Conservation (phyloP, 2,113 vertebrate genomes). For the Nesoenas mayeri region DNA sequence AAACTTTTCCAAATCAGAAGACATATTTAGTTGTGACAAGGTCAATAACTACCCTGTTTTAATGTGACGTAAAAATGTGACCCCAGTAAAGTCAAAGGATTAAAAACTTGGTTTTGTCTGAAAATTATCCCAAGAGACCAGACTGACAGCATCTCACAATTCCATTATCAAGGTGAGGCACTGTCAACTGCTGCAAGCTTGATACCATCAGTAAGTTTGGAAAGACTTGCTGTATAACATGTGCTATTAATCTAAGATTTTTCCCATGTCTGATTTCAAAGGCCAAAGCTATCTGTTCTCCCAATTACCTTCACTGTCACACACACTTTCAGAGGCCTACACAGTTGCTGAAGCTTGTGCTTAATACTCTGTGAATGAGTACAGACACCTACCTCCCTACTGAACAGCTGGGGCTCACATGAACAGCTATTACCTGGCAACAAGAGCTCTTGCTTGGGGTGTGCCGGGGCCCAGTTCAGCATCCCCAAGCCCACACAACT, state of each 20-base stretch:
- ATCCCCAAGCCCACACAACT: not conserved
- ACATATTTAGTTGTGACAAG: not conserved
- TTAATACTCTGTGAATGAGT: not conserved
- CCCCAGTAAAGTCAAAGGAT: not conserved
- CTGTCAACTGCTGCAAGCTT: not conserved
- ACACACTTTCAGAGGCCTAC: not conserved
- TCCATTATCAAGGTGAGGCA: not conserved
- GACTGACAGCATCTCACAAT: not conserved
- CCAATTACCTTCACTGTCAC: not conserved
- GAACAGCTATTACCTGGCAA: not conserved
- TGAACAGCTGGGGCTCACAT: not conserved
- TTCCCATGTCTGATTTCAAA: not conserved
- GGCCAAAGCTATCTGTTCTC: not conserved
- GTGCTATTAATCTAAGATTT: not conserved
- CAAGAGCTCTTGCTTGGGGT: not conserved
- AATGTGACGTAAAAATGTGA: not conserved
- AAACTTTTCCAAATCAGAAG: not conserved
- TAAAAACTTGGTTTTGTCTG: not conserved
- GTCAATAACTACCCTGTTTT: not conserved
- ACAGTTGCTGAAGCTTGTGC: not conserved
- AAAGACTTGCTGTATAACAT: not conserved
- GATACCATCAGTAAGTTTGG: accelerated
- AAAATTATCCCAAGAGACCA: not conserved
- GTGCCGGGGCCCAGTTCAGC: not conserved
- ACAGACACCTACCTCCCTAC: not conserved